Evolutionary conservation across 64 coral and sea anemone species (phyloP), one percentile per base, ranked within the genome.

Genomic region (Platygyra sinensis): DNA sequence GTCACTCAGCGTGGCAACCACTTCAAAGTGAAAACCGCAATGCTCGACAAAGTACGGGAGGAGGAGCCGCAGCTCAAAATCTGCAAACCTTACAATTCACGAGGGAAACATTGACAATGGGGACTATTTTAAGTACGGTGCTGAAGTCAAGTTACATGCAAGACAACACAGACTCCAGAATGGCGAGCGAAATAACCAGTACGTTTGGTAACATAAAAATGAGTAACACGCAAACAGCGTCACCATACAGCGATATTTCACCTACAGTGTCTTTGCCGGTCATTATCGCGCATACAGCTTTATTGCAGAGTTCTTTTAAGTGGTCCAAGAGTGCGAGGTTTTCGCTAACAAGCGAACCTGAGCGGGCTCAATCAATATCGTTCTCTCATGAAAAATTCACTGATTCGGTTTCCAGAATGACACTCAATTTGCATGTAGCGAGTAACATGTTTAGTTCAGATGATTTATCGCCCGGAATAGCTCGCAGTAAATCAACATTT

Each of bases 1-100:
- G 81, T 17, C 38, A 71, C 16, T 52, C 63, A 52, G 81, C 52
- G 32, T 62, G 36, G 63, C 39, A 50, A 0, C 8, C 81, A 85
- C 81, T 71, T 72, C 81, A 85, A 69, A 85, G 10, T 71, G 62
- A 85, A 85, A 85, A 85, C 81, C 81, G 81, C 81, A 72, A 46
- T 1, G 10, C 60, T 67, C 59, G 42, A 46, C 42, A 71, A 25
- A 72, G 63, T 72, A 71, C 81, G 46, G 52, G 49, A 71, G 17
- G 50, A 85, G 81, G 36, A 72, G 22, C 14, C 18, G 11, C 25
- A 59, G 30, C 25, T 30, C 30, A 30, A 9, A 29, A 17, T 54
- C 9, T 20, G 17, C 28, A 60, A 80, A 31, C 25, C 52, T 30
- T 6, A 33, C 29, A 31, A 61, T 80, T 18, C 22, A 69, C 65